Conservation (phyloP, 2,113 vertebrate species). For the Prochilodus magdalenae region DNA sequence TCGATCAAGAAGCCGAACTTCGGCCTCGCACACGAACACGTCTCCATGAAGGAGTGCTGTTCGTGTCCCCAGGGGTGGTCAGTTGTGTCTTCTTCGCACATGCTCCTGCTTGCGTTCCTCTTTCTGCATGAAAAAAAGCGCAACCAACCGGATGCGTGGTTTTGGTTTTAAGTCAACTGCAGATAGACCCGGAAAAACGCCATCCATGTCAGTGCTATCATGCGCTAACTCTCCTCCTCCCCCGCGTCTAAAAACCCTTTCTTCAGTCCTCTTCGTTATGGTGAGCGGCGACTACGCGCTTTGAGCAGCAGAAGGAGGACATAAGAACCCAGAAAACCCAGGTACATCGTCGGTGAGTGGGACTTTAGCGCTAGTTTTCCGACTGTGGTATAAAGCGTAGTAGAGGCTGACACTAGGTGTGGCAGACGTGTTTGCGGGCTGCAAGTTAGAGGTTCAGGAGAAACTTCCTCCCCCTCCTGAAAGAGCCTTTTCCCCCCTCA, state of each 20-base stretch:
- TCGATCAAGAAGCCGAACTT: no score
- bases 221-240: conserved; percentile 38
- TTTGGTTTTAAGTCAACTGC: conserved; percentile 57
- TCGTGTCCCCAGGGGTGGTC: neutral
- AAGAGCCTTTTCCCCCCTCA: neutral
- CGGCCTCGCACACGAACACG: neutral
- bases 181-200: conserved; percentile 55
- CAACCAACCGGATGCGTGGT: conserved; percentile 57
- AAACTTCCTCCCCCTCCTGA: conserved; percentile 6
- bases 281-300: neutral
- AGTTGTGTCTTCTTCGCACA: neutral
- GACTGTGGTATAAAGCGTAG: neutral
- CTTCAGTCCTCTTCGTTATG: conserved; percentile 14
- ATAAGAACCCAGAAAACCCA: neutral
- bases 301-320: conserved; percentile 10
- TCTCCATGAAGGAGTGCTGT: neutral
- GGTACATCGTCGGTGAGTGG: conserved; percentile 32
- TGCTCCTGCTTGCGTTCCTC: conserved; percentile 46
- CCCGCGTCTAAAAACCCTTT: neutral
- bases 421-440: conserved; percentile 27
- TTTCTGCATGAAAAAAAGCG: conserved; percentile 44
- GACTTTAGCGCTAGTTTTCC: neutral
- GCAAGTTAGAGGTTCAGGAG: neutral
- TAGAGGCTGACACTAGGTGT: conserved; percentile 50
- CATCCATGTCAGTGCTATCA: conserved; percentile 47